Conservation (phyloP, 92 coral and sea anemone species). For the Metridium senile region DNA sequence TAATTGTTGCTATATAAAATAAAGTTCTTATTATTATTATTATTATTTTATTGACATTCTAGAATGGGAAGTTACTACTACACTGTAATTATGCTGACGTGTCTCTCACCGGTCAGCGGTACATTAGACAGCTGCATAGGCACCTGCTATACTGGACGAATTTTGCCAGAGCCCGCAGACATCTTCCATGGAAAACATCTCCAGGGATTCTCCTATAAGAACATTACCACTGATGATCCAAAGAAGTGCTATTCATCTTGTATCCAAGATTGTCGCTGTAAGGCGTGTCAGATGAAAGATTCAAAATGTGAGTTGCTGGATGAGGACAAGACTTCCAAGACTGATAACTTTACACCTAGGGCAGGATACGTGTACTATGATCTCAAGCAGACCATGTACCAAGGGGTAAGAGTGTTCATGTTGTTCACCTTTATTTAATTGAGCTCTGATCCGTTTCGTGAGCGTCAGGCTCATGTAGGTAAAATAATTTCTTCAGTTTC, state of each 20-base stretch:
- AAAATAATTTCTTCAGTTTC: no score
- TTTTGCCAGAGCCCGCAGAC: conserved; percentile 31
- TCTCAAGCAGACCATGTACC: conserved; percentile 15
- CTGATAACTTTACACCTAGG: conserved; percentile 18
- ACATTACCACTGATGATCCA: conserved; percentile 42
- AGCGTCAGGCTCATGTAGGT: not conserved
- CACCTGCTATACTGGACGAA: conserved; percentile 37
- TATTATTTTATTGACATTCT: no score
- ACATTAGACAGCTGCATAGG: conserved; percentile 9
- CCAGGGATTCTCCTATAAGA: conserved; percentile 34
- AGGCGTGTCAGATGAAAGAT: conserved; percentile 49
- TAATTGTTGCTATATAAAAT: no score
- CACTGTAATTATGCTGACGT: no score
- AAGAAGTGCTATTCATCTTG: conserved; percentile 38
- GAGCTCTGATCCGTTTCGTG: no score
- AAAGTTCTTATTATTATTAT: no score
- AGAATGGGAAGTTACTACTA: no score
- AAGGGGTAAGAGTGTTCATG: conserved; percentile 17
- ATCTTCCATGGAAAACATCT: conserved; percentile 33
- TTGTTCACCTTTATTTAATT: not conserved
- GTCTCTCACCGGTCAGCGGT: not conserved
- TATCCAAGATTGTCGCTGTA: conserved; percentile 45
- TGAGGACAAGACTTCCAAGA: conserved; percentile 42
- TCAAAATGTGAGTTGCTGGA: conserved; percentile 45
- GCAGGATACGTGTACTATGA: conserved; percentile 31